Percentiles rank a stretch among this genome's conserved stretches.
These are phyloP conservation scores for Zosterops hypoxanthus DNA, from an alignment of 2,113 vertebrate genomes.

Conservation along the genomic window DNA sequence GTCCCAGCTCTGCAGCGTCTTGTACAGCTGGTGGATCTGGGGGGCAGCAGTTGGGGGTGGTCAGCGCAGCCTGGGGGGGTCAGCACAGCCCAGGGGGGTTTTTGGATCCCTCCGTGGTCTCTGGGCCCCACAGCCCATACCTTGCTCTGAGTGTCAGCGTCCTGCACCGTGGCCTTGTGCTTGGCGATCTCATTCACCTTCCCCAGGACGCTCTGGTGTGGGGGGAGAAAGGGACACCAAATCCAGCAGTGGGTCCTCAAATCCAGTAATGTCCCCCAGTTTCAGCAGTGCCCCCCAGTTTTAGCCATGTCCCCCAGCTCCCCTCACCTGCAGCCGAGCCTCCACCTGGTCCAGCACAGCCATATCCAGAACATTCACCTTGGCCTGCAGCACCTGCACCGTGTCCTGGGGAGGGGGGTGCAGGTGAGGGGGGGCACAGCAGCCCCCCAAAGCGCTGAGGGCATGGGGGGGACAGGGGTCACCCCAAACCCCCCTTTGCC, in stretches of 20 bases:
- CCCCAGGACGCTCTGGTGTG: slow-evolving; percentile 87
- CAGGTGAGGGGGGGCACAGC: neutral
- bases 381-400: slow-evolving; percentile 89
- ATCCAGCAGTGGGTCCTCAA: neutral
- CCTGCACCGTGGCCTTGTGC: slow-evolving; percentile 91
- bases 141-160: slow-evolving; percentile 93
- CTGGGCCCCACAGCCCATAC: slow-evolving; percentile 36
- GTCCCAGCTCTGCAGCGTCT: neutral
- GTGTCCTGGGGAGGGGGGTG: slow-evolving; percentile 76
- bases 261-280: too few relatives aligned
- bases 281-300: too few relatives aligned
- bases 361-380: slow-evolving; percentile 88
- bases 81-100: neutral
- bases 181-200: slow-evolving; percentile 97
- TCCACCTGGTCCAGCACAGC: slow-evolving; percentile 92
- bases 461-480: rapidly evolving
- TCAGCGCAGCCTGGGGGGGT: neutral
- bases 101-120: rapidly evolving
- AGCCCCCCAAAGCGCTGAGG: neutral
- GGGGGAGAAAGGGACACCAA: neutral
- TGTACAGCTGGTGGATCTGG: neutral
- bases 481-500: neutral
- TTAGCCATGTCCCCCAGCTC: neutral
- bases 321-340: slow-evolving; percentile 88
- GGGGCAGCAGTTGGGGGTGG: neutral